Evolutionary conservation across 1,140 invertebrate genomes (phyloP).

Genomic region (Centruroides vittatus): DNA sequence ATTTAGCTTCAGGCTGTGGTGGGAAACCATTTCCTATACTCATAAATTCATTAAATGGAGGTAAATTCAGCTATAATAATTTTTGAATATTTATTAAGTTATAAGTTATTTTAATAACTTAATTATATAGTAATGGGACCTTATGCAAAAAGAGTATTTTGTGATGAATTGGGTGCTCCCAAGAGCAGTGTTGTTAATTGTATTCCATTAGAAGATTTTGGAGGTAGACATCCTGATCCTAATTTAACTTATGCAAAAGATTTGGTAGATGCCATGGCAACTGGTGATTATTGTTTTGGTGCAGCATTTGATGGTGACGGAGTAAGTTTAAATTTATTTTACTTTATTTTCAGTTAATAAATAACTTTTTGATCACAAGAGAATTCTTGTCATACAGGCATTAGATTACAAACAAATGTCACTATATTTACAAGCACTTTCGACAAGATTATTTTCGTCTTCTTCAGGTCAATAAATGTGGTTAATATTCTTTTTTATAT

Average conservation of each 20-base stretch:
- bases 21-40: conserved; percentile 18
- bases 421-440: too few relatives aligned
- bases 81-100: not conserved
- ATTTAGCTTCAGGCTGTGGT: conserved; percentile 49
- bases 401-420: too few relatives aligned
- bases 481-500: too few relatives aligned
- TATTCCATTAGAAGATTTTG: conserved; percentile 81
- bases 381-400: too few relatives aligned
- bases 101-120: conserved; percentile 25
- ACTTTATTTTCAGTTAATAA: not conserved
- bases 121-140: conserved; percentile 75
- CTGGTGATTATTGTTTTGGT: conserved; percentile 79
- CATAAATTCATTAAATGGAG: not conserved
- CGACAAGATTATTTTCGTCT: too few relatives aligned
- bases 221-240: conserved; percentile 93
- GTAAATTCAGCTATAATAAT: not conserved
- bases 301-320: conserved; percentile 99
- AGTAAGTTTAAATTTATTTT: conserved; percentile 28
- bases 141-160: conserved; percentile 80
- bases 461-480: too few relatives aligned
- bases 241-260: conserved; percentile 92
- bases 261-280: conserved; percentile 60
- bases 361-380: not conserved
- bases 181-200: conserved; percentile 49
- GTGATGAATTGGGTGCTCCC: conserved; percentile 64